Conservation (phyloP, 2,113 vertebrate genomes). For the Martes martes region DNA sequence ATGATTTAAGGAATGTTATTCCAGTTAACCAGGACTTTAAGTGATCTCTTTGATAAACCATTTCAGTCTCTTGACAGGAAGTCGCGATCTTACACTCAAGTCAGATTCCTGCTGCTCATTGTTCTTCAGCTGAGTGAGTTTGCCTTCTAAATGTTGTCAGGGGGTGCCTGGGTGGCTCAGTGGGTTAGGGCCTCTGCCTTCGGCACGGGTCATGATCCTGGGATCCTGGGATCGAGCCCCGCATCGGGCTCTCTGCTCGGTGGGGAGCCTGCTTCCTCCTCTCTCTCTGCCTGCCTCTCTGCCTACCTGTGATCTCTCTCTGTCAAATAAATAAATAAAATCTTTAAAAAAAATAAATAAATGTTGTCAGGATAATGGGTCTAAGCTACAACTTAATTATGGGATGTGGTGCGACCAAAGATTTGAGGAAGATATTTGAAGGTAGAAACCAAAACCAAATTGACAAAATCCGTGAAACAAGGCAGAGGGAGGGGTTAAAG, state of each 20-base stretch:
- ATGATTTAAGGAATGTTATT: background rate
- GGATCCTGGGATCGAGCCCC: too few relatives aligned
- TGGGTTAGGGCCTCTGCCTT: too few relatives aligned
- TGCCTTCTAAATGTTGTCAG: background rate
- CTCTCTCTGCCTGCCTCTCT: too few relatives aligned
- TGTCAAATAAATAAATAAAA: too few relatives aligned
- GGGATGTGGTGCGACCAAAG: background rate
- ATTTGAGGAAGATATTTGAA: background rate
- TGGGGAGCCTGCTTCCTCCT: too few relatives aligned
- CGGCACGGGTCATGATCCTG: too few relatives aligned
- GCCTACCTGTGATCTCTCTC: too few relatives aligned
- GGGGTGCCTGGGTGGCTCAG: too few relatives aligned
- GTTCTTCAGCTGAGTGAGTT: background rate
- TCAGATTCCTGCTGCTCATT: background rate
- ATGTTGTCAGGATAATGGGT: background rate
- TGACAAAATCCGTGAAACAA: accelerated
- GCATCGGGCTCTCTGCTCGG: too few relatives aligned
- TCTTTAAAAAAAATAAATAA: background rate
- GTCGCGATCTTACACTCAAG: background rate
- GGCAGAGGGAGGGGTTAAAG: background rate
- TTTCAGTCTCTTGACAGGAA: background rate
- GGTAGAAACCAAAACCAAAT: background rate
- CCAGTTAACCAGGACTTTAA: background rate
- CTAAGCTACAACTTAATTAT: too few relatives aligned
- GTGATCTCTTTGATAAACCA: background rate